Evolutionary conservation across 2,888 invertebrate species (phyloP), one percentile per base, ranked within the genome.

Genomic region (Zygaena filipendulae): DNA sequence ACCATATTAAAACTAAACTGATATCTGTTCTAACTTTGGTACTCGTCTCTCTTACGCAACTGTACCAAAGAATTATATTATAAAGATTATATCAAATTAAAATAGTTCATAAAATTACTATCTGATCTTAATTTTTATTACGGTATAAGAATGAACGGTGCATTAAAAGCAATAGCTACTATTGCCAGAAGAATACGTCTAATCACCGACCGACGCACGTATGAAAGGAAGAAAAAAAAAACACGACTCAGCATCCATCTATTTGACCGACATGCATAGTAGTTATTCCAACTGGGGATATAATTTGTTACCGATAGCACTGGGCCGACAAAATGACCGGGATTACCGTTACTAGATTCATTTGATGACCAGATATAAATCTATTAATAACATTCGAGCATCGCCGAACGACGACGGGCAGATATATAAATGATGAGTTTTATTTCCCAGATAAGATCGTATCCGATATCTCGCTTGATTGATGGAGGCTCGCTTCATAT

Each of bases 361-460:
- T 59, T 64, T 67, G 69, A 72, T 72, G 71, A 71, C 63, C 60
- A 67, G 72, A 75, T 77, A 75, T 50, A 63, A 64, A 79, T 79
- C 72, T 75, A 72, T 75, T 75, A 75, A 75, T 79, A 75, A 74
- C 66, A 68, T 74, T 74, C 71, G 66, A 58, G n/a, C n/a, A n/a
- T n/a, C n/a, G n/a, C n/a, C 51, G 69, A 68, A 59, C 57, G 67
- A 61, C 58, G 68, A 68, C 71, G 60, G 58, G 63, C 63, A 69
- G 66, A 77, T 75, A 70, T 70, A 68, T 77, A 77, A 77, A 79
- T 75, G 77, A 79, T 77, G 77, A 74, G 75, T 74, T 77, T 66
- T 70, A 63, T 74, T 74, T 67, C 64, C 5, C 5, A 72, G 77
- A 77, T 77, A 74, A 72, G 71, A 79, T 74, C 71, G 62, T 68